Conservation (phyloP, 1,140 invertebrate genomes). For the Nilaparvata lugens region DNA sequence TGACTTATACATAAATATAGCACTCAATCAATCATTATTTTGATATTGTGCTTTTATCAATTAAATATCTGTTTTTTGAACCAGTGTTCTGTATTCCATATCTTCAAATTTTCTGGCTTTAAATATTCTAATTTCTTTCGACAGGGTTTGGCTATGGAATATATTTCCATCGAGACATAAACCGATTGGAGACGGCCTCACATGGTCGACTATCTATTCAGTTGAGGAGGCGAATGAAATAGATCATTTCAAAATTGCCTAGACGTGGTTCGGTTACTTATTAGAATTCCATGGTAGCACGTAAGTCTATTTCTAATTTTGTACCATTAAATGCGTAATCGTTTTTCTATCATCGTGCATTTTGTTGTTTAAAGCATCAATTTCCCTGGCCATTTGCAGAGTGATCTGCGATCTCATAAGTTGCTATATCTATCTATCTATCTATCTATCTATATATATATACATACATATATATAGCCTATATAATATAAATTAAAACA, state of each 20-base stretch:
- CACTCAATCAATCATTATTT: background rate
- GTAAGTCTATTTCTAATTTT: too few relatives aligned
- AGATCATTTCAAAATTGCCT: slow-evolving; percentile 15
- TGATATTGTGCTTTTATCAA: background rate
- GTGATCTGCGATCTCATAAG: too few relatives aligned
- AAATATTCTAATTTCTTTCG: slow-evolving; percentile 24
- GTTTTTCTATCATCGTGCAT: too few relatives aligned
- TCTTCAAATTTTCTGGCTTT: background rate
- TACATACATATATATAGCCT: too few relatives aligned
- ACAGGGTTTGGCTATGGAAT: slow-evolving; percentile 50
- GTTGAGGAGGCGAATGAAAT: slow-evolving; percentile 8
- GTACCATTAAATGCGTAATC: too few relatives aligned
- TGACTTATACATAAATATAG: too few relatives aligned
- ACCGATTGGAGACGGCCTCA: slow-evolving; percentile 68
- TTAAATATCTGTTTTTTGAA: background rate
- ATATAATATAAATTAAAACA: too few relatives aligned
- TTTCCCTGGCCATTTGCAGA: too few relatives aligned
- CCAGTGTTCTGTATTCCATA: background rate
- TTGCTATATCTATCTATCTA: too few relatives aligned
- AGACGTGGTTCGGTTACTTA: background rate
- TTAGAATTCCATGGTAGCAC: too few relatives aligned
- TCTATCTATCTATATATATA: too few relatives aligned
- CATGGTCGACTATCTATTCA: slow-evolving; percentile 58
- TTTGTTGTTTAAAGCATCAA: too few relatives aligned
- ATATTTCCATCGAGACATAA: slow-evolving; percentile 71